phyloP scores from a whole-genome alignment of 2,113 vertebrate genomes.

The Dicentrarchus labrax region DNA sequence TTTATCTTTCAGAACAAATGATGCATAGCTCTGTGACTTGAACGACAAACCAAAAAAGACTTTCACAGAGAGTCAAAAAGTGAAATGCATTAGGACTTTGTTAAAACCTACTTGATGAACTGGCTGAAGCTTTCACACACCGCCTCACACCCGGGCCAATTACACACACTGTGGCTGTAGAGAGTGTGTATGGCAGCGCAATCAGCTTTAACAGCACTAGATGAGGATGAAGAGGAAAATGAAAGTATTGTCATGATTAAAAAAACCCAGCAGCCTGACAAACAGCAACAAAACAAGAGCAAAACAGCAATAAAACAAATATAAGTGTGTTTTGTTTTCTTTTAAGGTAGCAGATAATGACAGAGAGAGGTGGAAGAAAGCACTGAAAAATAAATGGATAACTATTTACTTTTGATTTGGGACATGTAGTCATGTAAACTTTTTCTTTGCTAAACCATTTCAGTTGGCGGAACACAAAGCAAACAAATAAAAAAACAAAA shows the following conservation, averaged over 20 bases:
- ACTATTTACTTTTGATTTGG: conserved; percentile 76
- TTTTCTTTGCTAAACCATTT: conserved; percentile 56
- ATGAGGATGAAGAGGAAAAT: conserved; percentile 81
- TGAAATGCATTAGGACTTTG: neutral
- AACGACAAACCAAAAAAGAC: neutral
- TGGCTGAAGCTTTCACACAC: conserved; percentile 93
- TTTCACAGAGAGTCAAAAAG: neutral
- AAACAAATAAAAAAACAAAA: conserved; percentile 68
- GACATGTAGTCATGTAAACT: conserved; percentile 65
- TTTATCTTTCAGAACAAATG: neutral
- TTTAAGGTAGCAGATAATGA: conserved; percentile 48
- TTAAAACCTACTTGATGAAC: conserved; percentile 91
- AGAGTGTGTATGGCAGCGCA: conserved; percentile 87
- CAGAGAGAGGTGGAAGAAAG: conserved; percentile 50
- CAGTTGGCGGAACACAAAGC: conserved; percentile 58
- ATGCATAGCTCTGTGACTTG: neutral
- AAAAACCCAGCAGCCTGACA: conserved; percentile 11
- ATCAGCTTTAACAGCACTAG: conserved; percentile 88
- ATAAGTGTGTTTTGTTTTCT: conserved; percentile 18
- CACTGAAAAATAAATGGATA: conserved; percentile 53
- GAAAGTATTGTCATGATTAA: conserved; percentile 20
- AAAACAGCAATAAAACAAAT: conserved; percentile 36
- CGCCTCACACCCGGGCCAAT: conserved; percentile 96
- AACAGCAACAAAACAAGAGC: conserved; percentile 1
- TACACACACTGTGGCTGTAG: conserved; percentile 94